Evolutionary conservation across 1,140 invertebrate species (phyloP).

Genomic region (Dendrolimus kikuchii): DNA sequence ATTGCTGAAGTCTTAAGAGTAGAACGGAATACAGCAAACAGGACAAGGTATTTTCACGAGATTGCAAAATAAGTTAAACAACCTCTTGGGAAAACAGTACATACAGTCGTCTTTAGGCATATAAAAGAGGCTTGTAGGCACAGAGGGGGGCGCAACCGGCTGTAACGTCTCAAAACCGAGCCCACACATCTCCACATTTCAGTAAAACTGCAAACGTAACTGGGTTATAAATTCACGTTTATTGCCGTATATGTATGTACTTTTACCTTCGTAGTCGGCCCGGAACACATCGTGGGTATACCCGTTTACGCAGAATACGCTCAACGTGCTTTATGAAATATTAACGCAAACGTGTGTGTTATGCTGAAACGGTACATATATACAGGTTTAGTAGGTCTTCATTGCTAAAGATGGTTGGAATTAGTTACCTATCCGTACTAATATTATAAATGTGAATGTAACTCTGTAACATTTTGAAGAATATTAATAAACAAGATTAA

Average conservation of each 20-base stretch:
- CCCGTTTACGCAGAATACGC: slow-evolving; percentile 34
- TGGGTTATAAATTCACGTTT: slow-evolving; percentile 65
- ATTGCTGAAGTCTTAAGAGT: no score
- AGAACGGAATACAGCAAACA: no score
- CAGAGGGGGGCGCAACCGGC: slow-evolving; percentile 24
- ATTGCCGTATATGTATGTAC: slow-evolving; percentile 58
- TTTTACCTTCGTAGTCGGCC: slow-evolving; percentile 44
- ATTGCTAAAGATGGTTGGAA: slow-evolving; percentile 36
- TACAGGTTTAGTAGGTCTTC: slow-evolving; percentile 7
- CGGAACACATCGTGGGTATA: slow-evolving; percentile 47
- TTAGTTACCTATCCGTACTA: no score
- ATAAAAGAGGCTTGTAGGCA: slow-evolving; percentile 1
- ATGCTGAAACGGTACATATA: slow-evolving; percentile 31
- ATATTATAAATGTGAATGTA: no score
- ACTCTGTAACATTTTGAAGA: no score
- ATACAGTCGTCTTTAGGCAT: no score
- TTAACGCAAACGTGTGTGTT: slow-evolving; percentile 41
- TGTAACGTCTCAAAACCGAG: slow-evolving; percentile 40
- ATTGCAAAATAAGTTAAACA: no score
- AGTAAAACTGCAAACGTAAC: slow-evolving; percentile 66
- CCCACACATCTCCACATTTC: slow-evolving; percentile 58
- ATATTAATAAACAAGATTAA: no score
- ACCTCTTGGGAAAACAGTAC: no score
- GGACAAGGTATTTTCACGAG: no score
- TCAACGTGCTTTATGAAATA: slow-evolving; percentile 42